Conservation (phyloP, 1,140 invertebrate species). For the Conopomorpha cramerella region DNA sequence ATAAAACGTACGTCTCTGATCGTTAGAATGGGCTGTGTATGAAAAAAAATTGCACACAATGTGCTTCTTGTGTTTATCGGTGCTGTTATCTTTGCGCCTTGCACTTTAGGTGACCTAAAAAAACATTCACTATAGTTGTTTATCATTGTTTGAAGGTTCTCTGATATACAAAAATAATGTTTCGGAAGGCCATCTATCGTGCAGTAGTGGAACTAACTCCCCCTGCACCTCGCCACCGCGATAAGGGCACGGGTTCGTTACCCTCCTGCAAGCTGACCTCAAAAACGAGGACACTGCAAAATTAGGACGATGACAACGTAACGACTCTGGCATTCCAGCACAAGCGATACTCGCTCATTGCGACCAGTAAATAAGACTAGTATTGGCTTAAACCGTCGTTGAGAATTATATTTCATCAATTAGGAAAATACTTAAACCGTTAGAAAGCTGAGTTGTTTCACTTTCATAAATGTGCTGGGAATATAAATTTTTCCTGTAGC, state of each 20-base stretch:
- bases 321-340: conserved; percentile 35
- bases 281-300: conserved; percentile 61
- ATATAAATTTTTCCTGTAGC: not conserved
- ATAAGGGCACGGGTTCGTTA: conserved; percentile 60
- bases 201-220: conserved; percentile 25
- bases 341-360: conserved; percentile 29
- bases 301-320: conserved; percentile 60
- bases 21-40: too few relatives aligned
- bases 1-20: too few relatives aligned
- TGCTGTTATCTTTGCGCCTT: too few relatives aligned
- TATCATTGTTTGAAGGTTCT: too few relatives aligned
- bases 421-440: conserved; percentile 56
- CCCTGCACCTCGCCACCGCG: conserved; percentile 31
- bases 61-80: too few relatives aligned
- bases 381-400: conserved; percentile 7
- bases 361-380: conserved; percentile 14
- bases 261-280: conserved; percentile 56
- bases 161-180: too few relatives aligned
- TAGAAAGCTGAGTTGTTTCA: conserved; percentile 42
- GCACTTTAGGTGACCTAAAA: too few relatives aligned
- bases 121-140: too few relatives aligned
- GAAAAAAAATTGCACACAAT: too few relatives aligned
- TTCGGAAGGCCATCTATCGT: conserved; percentile 37
- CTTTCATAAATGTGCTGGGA: not conserved
- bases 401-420: conserved; percentile 58